These are phyloP conservation scores for Noctua janthe DNA, from an alignment of 2,888 invertebrate species.

Conservation along the genomic window DNA sequence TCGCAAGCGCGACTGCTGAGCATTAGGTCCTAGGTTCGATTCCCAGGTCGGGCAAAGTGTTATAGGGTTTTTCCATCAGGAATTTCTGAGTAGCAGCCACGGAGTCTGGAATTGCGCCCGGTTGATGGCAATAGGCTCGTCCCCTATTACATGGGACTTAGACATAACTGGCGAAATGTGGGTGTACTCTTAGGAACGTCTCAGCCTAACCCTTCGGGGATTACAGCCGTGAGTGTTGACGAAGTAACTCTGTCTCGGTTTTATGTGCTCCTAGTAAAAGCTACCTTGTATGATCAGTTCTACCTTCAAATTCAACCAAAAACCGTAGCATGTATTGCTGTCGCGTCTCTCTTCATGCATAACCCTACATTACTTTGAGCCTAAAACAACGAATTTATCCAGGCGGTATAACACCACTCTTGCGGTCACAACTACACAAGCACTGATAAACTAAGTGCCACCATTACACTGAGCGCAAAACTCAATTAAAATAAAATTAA, in stretches of 20 bases:
- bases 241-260: not conserved
- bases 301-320: not conserved
- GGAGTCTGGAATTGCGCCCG: no score
- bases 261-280: not conserved
- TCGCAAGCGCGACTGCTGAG: no score
- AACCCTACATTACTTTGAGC: not conserved
- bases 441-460: constrained; percentile 5
- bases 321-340: not conserved
- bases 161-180: no score
- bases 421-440: not conserved
- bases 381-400: not conserved
- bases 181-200: no score
- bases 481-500: constrained; percentile 43
- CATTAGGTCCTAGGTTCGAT: no score
- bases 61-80: no score
- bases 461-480: constrained; percentile 8
- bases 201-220: no score
- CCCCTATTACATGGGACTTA: no score
- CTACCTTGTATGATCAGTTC: not conserved
- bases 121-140: no score
- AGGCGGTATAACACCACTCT: not conserved
- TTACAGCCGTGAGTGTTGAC: not conserved
- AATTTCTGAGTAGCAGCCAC: no score
- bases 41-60: no score
- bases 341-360: not conserved